A percentile compares a stretch with the other conserved stretches of the same genome.
Conservation (phyloP, 1,140 invertebrate species). For the Trypoxylus dichotomus region DNA sequence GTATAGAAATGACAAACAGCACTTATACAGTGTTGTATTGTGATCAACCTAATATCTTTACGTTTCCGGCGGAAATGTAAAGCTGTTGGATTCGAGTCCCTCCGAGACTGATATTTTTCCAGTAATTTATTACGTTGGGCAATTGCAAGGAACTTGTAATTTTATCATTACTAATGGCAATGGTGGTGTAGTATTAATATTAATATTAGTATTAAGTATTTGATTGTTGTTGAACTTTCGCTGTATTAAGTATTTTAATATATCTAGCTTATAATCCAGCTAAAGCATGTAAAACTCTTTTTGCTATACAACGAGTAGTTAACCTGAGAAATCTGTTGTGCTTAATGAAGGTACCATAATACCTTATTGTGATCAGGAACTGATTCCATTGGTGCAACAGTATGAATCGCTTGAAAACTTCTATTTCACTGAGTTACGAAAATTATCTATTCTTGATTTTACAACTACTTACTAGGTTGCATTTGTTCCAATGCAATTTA, state of each 20-base stretch:
- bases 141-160: too few species aligned
- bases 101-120: too few species aligned
- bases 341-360: constrained; percentile 43
- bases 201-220: constrained; percentile 40
- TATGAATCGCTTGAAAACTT: too few species aligned
- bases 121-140: too few species aligned
- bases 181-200: too few species aligned
- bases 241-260: constrained; percentile 35
- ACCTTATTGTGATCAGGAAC: constrained; percentile 41
- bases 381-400: constrained; percentile 36
- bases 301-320: constrained; percentile 40
- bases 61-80: neutral
- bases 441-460: too few species aligned
- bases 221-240: constrained; percentile 36
- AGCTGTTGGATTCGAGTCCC: too few species aligned
- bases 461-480: too few species aligned
- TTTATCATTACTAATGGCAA: too few species aligned
- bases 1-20: too few species aligned
- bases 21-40: neutral
- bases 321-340: constrained; percentile 43
- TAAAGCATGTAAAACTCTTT: constrained; percentile 43
- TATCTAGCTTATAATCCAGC: constrained; percentile 32
- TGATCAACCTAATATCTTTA: neutral
- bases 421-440: too few species aligned
- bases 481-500: too few species aligned